Conservation (phyloP, 1,140 invertebrate genomes). For the Steinernema feltiae region DNA sequence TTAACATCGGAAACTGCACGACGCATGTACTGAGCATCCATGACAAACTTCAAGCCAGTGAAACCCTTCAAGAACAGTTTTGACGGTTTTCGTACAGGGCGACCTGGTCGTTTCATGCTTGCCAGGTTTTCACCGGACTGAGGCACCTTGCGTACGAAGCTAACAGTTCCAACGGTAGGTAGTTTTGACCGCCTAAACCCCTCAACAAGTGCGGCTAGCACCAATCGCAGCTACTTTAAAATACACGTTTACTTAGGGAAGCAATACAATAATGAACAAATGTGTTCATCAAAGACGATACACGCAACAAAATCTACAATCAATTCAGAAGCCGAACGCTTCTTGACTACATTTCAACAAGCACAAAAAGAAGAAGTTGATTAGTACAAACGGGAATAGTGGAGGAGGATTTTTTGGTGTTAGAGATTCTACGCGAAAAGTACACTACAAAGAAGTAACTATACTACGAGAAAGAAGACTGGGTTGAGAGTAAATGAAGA, state of each 20-base stretch:
- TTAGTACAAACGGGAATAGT: background rate
- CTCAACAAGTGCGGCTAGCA: background rate
- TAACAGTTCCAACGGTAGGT: too few species aligned
- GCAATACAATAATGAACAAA: background rate
- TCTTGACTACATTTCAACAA: background rate
- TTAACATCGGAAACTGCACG: too few species aligned
- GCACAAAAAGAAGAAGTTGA: background rate
- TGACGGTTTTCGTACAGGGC: too few species aligned
- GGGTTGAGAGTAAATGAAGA: background rate
- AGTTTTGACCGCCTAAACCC: background rate
- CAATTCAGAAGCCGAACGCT: background rate
- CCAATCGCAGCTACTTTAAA: too few species aligned
- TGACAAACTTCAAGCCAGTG: too few species aligned
- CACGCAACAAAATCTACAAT: conserved; percentile 1
- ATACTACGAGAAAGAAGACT: background rate
- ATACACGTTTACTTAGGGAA: conserved; percentile 9
- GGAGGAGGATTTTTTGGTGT: background rate
- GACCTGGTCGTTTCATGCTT: too few species aligned
- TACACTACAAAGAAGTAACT: background rate
- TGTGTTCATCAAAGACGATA: background rate
- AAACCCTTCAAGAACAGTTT: too few species aligned
- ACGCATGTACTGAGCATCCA: too few species aligned
- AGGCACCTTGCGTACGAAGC: too few species aligned
- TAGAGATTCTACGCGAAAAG: conserved; percentile 1
- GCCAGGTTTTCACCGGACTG: too few species aligned